Evolutionary conservation across 2,113 vertebrate genomes (phyloP).

Genomic region (Trogon surrucura): DNA sequence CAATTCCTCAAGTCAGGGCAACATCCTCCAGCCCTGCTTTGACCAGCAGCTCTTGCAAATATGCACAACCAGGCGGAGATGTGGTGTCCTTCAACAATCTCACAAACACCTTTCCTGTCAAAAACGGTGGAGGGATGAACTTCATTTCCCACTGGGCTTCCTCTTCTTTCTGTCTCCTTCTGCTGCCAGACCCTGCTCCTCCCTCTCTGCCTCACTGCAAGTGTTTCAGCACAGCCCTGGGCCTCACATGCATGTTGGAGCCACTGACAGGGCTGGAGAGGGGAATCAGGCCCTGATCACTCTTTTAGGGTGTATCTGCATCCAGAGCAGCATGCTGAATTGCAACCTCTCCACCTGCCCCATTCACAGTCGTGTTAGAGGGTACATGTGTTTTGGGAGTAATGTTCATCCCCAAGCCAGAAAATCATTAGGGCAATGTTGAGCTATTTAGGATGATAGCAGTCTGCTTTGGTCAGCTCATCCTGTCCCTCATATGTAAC

Average conservation of each 20-base stretch:
- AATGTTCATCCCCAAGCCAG: background rate
- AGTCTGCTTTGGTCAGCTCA: background rate
- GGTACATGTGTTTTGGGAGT: background rate
- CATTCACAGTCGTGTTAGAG: background rate
- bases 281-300: background rate
- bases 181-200: background rate
- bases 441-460: accelerated
- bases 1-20: background rate
- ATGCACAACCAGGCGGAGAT: background rate
- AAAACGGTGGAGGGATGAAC: background rate
- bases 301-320: background rate
- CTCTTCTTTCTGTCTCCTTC: background rate
- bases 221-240: background rate
- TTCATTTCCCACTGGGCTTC: background rate
- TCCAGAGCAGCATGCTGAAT: background rate
- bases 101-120: background rate
- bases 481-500: background rate
- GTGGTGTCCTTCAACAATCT: background rate
- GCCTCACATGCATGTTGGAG: background rate
- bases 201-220: accelerated
- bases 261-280: background rate
- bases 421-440: background rate
- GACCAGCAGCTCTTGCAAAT: background rate
- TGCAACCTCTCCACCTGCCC: background rate
- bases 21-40: background rate